Conservation (phyloP, 2,113 vertebrate genomes). For the Peromyscus leucopus region DNA sequence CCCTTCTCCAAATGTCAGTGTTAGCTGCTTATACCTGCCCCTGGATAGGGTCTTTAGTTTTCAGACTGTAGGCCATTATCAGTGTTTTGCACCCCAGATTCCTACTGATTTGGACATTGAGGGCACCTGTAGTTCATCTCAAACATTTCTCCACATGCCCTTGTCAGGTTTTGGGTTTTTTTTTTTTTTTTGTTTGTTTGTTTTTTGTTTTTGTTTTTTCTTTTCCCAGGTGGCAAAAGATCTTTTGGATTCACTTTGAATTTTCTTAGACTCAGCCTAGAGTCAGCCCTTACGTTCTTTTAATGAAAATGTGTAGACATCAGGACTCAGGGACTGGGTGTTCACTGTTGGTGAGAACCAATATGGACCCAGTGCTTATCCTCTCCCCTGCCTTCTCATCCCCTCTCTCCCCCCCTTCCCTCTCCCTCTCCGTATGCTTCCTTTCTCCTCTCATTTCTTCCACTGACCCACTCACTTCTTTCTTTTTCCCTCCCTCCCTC, state of each 20-base stretch:
- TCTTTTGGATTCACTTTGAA: not conserved
- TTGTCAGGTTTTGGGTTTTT: not conserved
- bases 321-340: not conserved
- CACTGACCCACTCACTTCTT: rapidly evolving
- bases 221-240: not conserved
- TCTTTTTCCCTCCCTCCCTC: not conserved
- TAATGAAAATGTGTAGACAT: slow-evolving; percentile 29
- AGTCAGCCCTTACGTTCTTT: not conserved
- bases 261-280: not conserved
- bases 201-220: not conserved
- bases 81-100: not conserved
- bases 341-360: not conserved
- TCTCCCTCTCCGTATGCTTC: rapidly evolving
- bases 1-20: not conserved
- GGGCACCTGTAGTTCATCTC: not conserved
- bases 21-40: not conserved
- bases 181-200: not conserved
- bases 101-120: not conserved
- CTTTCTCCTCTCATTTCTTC: too few species aligned
- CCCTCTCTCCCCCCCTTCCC: rapidly evolving
- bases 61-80: not conserved
- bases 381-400: rapidly evolving
- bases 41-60: not conserved
- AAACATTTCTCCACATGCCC: not conserved
- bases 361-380: too few species aligned